Evolutionary conservation across 2,888 invertebrate species (phyloP).

Genomic region (Microplitis manilae): DNA sequence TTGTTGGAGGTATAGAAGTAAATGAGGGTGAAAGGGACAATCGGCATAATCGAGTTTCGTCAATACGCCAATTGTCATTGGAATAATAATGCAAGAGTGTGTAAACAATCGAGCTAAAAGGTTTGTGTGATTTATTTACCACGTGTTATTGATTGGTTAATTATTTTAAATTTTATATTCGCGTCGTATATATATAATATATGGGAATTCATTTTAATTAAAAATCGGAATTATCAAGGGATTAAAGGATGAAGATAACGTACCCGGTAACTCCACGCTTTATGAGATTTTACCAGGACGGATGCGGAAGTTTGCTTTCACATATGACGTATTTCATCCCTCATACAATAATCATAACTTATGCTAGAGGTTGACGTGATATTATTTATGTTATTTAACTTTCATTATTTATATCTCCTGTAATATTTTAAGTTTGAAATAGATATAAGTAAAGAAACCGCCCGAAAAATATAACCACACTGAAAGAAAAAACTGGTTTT

Average conservation of each 20-base stretch:
- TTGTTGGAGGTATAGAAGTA: constrained; percentile 2
- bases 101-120: not conserved
- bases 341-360: constrained; percentile 25
- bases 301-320: constrained; percentile 25
- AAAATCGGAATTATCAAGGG: not conserved
- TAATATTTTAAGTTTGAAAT: not conserved
- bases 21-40: constrained; percentile 21
- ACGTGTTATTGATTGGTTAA: not conserved
- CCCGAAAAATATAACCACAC: no score
- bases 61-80: constrained; percentile 61
- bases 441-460: not conserved
- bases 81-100: constrained; percentile 57
- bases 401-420: not conserved
- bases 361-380: constrained; percentile 13
- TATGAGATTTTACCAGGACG: not conserved
- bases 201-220: not conserved
- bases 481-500: no score
- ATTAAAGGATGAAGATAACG: constrained; percentile 12
- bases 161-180: not conserved
- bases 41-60: constrained; percentile 51
- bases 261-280: constrained; percentile 17
- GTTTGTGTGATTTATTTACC: not conserved
- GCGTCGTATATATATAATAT: not conserved
- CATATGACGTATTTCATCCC: constrained; percentile 27
- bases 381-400: constrained; percentile 16